phyloP scores from a whole-genome alignment of 2,113 vertebrate genomes.

The Orycteropus afer region DNA sequence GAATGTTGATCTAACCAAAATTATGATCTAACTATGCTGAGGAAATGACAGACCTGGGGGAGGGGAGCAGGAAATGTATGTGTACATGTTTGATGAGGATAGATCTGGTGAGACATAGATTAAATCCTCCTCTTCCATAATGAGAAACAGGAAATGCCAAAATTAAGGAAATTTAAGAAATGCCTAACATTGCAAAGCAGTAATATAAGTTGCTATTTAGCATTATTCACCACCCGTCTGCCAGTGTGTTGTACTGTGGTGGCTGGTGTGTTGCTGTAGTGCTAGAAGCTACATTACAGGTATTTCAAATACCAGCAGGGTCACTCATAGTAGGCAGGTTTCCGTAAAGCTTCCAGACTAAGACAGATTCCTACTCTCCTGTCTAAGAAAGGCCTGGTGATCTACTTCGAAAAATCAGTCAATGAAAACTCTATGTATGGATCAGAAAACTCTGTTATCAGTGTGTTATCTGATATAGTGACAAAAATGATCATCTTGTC shows the following conservation, averaged over 20 bases:
- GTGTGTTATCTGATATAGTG: neutral
- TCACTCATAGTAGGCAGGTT: neutral
- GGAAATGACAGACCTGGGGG: neutral
- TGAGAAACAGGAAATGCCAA: neutral
- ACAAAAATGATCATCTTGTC: neutral
- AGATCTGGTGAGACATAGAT: neutral
- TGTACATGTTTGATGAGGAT: neutral
- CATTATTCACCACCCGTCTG: neutral
- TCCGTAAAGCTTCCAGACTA: neutral
- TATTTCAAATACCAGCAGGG: neutral
- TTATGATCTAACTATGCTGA: neutral
- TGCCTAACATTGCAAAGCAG: neutral
- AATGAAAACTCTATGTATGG: neutral
- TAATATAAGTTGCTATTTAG: neutral
- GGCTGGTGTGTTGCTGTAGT: neutral
- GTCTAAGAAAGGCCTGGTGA: neutral
- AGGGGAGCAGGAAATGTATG: neutral
- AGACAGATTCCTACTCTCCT: neutral
- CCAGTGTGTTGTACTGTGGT: neutral
- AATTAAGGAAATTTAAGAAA: neutral
- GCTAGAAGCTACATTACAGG: neutral
- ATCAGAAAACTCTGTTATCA: no score
- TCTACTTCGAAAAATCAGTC: neutral
- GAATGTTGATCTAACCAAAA: conserved; percentile 44
- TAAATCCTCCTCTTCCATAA: neutral